phyloP scores from a whole-genome alignment of 2,888 invertebrate genomes.

The Rotaria sp. region DNA sequence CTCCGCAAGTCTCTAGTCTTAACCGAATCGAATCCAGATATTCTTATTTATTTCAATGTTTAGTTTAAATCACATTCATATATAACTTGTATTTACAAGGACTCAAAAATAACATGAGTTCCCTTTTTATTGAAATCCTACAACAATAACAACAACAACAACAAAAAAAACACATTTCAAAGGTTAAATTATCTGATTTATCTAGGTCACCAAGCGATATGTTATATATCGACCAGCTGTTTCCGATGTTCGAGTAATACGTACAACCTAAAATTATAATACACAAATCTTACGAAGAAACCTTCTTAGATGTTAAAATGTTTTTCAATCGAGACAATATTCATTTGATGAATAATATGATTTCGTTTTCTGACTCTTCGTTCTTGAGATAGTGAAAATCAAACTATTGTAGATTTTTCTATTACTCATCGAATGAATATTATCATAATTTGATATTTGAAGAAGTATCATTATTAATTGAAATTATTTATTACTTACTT shows the following conservation, averaged over 20 bases:
- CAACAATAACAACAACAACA: neutral
- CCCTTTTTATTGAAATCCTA: slow-evolving; percentile 31
- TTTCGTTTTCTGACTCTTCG: no score
- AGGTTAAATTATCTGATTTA: neutral
- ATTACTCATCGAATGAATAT: no score
- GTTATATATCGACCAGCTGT: slow-evolving; percentile 97
- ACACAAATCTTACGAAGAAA: neutral
- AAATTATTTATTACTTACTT: slow-evolving; percentile 60
- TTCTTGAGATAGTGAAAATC: no score
- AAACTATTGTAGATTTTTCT: no score
- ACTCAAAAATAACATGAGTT: neutral
- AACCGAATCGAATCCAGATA: neutral
- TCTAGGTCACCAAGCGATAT: slow-evolving; percentile 71
- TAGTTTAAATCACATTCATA: neutral
- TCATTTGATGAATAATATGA: no score
- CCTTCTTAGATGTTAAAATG: no score
- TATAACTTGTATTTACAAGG: neutral
- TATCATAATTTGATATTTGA: no score
- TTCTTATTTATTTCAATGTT: neutral
- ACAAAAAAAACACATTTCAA: neutral
- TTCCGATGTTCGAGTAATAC: slow-evolving; percentile 92
- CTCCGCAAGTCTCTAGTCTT: no score
- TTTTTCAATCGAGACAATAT: neutral
- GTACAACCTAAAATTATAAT: slow-evolving; percentile 69
- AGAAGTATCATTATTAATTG: no score